Base-by-base conservation (phyloP, 2,888 invertebrate genomes). In the Cryptus armator region DNA sequence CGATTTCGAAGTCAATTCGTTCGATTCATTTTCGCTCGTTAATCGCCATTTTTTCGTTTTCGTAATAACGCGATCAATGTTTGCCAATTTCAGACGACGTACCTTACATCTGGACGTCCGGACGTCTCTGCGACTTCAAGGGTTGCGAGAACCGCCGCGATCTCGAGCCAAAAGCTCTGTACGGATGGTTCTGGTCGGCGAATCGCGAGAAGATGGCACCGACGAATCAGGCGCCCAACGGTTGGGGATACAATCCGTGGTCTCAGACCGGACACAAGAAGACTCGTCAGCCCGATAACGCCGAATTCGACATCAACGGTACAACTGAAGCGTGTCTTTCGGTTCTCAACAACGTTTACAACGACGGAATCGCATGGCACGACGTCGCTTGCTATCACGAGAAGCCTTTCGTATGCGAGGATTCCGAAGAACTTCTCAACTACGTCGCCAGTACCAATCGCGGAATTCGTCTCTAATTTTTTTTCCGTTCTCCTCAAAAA, bases 171-270 rank as follows among this genome's bases (percentile, higher is more conserved):
- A 98, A 98, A 94, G 96, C 95, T 91, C 91, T 98, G 87, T 96
- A 96, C 91, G 98, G 98, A 64, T 98, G 98, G 98, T 98, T 98
- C 96, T 98, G 98, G 98, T 98, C 98, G 19, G 97, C 97, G 67
- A 97, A 97, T 91, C 96, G 98, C 84, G 97, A 97, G 94, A 98
- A 98, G 95, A 96, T 98, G 94, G 94, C 97, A 62, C 97, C 98
- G 62, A 98, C 98, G 90, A 97, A 97, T 94, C 94, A 95, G 94
- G 94, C 95, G 37, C 96, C 96, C 51, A 95, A 94, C 90, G 96
- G 96, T 80, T 97, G 96, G 96, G 96, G 96, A 89, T 98, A 97
- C 96, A 98, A 97, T 94, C 97, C 98, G 12, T 98, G 98, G 98
- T 97, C 97, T 2, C 96, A 97, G 92, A 98, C 98, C 68, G 98